phyloP scores from a whole-genome alignment of 2,797 vertebrate genomes.

The Macropodus opercularis region DNA sequence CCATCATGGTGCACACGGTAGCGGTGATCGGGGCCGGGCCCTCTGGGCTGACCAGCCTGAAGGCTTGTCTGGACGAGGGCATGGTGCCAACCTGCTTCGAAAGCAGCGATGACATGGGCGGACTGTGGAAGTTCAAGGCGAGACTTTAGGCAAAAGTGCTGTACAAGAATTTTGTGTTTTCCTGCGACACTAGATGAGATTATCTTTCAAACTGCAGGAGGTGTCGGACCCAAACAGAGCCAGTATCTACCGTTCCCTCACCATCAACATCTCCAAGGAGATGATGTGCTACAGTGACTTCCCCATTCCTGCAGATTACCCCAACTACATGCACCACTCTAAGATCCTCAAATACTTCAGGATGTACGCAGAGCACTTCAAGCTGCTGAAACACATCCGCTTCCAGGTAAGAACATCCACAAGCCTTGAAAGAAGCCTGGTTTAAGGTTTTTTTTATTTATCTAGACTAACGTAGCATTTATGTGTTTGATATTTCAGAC shows the following conservation, averaged over 20 bases:
- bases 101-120: constrained; percentile 82
- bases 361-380: constrained; percentile 83
- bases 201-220: no score
- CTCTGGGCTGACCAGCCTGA: constrained; percentile 80
- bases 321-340: constrained; percentile 88
- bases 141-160: no score
- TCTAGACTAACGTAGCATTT: neutral
- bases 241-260: constrained; percentile 88
- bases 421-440: neutral
- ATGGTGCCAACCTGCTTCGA: constrained; percentile 87
- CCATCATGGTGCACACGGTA: constrained; percentile 74
- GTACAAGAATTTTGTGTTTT: no score
- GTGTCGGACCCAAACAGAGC: constrained; percentile 75
- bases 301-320: constrained; percentile 86
- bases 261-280: constrained; percentile 92
- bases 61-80: constrained; percentile 86
- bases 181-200: no score
- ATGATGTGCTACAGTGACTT: constrained; percentile 91
- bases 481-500: constrained; percentile 73
- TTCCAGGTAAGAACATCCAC: constrained; percentile 80
- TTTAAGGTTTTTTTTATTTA: neutral
- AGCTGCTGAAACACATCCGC: constrained; percentile 77
- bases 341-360: constrained; percentile 87
- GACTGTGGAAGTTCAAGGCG: constrained; percentile 86
- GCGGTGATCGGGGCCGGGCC: constrained; percentile 84